Evolutionary conservation across 2,888 invertebrate species (phyloP).

Genomic region (Xanthorhoe spadicearia): DNA sequence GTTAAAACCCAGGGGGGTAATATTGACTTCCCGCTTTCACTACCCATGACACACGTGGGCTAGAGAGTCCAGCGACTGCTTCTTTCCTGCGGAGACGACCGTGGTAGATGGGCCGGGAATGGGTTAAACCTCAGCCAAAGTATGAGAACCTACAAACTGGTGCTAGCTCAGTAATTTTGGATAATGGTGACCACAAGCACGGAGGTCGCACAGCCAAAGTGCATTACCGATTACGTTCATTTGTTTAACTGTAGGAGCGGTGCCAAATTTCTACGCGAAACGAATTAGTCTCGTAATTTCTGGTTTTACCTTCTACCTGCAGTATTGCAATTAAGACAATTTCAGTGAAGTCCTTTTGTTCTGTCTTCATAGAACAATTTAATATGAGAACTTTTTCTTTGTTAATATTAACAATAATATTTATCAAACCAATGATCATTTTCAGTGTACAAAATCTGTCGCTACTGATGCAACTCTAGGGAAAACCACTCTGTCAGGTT

Average conservation of each 20-base stretch:
- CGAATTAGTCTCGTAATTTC: constrained; percentile 41
- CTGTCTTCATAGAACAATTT: constrained; percentile 8
- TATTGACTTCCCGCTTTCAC: too few relatives aligned
- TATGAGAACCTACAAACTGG: background rate
- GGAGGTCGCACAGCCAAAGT: constrained; percentile 51
- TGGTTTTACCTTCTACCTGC: constrained; percentile 42
- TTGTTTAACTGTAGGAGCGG: constrained; percentile 37
- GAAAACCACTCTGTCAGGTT: background rate
- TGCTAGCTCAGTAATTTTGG: constrained; percentile 51
- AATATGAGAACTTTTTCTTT: constrained; percentile 7
- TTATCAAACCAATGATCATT: background rate
- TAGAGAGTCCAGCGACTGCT: too few relatives aligned
- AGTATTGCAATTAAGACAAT: constrained; percentile 38
- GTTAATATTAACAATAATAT: background rate
- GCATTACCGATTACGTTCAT: constrained; percentile 53
- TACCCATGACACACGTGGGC: too few relatives aligned
- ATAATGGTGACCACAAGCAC: constrained; percentile 59
- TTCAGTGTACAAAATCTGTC: background rate
- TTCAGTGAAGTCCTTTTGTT: constrained; percentile 36
- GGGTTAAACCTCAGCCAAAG: too few relatives aligned
- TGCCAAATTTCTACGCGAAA: constrained; percentile 41
- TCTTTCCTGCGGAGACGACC: too few relatives aligned
- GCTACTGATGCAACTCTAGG: background rate
- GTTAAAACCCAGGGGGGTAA: too few relatives aligned
- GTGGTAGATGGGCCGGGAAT: too few relatives aligned